A percentile compares a stretch with the other conserved stretches of the same genome.
These are phyloP conservation scores for Brachionus asplanchnoidis DNA, from an alignment of 1,140 invertebrate genomes.

Conservation along the genomic window DNA sequence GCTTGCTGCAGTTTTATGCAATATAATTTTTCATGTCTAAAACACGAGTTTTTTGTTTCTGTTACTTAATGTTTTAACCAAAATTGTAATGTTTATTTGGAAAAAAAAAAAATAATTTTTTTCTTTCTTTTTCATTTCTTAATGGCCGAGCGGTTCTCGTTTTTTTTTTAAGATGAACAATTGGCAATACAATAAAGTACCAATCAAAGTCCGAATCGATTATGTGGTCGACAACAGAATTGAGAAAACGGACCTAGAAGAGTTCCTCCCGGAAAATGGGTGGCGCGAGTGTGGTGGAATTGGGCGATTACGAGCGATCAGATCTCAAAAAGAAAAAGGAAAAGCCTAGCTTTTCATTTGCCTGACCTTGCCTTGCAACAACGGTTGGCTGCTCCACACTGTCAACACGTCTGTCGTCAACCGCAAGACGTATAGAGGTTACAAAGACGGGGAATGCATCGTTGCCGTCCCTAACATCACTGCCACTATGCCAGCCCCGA, in stretches of 20 bases:
- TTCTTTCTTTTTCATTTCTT: too few species aligned
- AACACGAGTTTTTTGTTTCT: too few species aligned
- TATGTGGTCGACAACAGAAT: not conserved
- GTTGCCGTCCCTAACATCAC: too few species aligned
- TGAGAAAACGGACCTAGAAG: not conserved
- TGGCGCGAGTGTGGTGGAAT: not conserved
- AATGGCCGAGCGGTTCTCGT: too few species aligned
- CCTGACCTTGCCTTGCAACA: not conserved
- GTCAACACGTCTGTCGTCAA: not conserved
- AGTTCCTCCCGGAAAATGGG: not conserved
- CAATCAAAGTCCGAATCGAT: not conserved
- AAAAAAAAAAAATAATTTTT: too few species aligned
- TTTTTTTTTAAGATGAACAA: too few species aligned
- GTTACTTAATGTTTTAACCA: too few species aligned
- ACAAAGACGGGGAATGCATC: not conserved
- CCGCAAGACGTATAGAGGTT: not conserved
- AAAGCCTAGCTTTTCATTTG: not conserved
- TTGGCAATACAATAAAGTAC: too few species aligned
- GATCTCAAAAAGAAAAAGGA: not conserved
- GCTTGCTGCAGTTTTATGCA: too few species aligned
- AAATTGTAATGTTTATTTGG: too few species aligned
- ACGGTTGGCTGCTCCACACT: not conserved
- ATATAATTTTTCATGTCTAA: too few species aligned
- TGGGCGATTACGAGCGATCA: not conserved
- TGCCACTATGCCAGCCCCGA: too few species aligned